These are phyloP conservation scores for Meriones unguiculatus DNA, from an alignment of 2,113 vertebrate genomes.

Conservation along the genomic window DNA sequence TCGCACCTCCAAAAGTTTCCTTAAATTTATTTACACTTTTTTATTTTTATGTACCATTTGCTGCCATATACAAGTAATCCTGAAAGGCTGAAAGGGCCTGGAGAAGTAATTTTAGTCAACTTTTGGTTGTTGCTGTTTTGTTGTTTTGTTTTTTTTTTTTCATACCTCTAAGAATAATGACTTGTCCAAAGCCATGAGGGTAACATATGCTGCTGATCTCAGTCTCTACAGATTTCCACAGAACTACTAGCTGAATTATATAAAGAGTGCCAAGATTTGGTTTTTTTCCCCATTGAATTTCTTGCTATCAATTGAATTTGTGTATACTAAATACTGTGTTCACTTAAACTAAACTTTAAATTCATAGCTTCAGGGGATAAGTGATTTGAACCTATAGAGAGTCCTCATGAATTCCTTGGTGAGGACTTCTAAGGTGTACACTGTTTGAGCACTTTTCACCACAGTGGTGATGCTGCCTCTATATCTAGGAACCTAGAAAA, in stretches of 20 bases:
- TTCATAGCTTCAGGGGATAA: neutral
- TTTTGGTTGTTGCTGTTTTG: neutral
- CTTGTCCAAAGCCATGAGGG: neutral
- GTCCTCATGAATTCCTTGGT: neutral
- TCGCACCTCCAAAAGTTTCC: neutral
- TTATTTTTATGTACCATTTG: neutral
- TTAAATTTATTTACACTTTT: neutral
- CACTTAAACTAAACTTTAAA: conserved; percentile 31
- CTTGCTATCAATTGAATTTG: neutral
- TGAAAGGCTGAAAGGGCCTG: neutral
- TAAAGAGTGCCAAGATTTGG: neutral
- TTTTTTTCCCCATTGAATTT: neutral
- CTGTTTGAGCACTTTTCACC: neutral
- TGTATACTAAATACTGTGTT: neutral
- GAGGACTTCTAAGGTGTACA: neutral
- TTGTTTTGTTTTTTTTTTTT: neutral
- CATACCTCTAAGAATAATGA: neutral
- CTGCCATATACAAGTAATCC: neutral
- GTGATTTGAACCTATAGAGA: neutral
- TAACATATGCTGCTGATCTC: neutral
- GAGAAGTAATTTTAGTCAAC: neutral
- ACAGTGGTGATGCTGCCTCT: neutral
- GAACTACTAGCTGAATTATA: neutral
- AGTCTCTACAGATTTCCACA: neutral
- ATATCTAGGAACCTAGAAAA: neutral